Evolutionary conservation across 2,888 invertebrate genomes (phyloP), one percentile per base, ranked within the genome.

Genomic region (Lissonota sp.): DNA sequence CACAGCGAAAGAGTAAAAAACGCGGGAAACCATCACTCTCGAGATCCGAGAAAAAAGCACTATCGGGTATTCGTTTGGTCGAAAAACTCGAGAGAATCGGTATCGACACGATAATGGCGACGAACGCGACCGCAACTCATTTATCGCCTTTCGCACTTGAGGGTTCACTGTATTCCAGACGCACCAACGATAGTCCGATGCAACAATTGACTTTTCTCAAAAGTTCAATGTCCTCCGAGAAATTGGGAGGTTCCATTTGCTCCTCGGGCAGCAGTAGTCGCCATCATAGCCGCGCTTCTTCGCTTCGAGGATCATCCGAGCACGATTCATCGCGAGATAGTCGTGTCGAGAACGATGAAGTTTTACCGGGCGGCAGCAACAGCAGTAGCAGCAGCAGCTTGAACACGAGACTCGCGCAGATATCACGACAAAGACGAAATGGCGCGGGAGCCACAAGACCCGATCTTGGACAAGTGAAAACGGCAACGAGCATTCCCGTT

Each of bases 171-270:
- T 96, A 92, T 93, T 94, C 94, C 0, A 90, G 94, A 49, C 95
- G 95, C 87, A 92, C 93, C 5, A 94, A 95, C 77, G 95, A 95
- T 81, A 97, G 97, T 89, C 97, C 97, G 1, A 96, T 97, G 95
- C 95, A 96, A 83, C 97, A 97, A 92, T 91, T 97, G 67, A 96
- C 96, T 63, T 97, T 96, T 87, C 93, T 97, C 12, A 96, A 95
- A 91, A 88, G 87, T 70, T 92, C 92, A 37, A 90, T 91, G 86
- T 89, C 89, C 84, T 92, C 87, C 86, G 93, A 92, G 88, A 93
- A 89, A 70, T 81, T 90, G 0, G 83, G 82, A 0, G 87, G 88
- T 6, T 83, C 91, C 7, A 84, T 88, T 14, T 79, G 84, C 60
- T 89, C 91, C 16, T 85, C 88, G 12, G 75, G 37, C 16, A 55